Conservation (phyloP, 2,888 invertebrate species). For the Lymantria dispar region DNA sequence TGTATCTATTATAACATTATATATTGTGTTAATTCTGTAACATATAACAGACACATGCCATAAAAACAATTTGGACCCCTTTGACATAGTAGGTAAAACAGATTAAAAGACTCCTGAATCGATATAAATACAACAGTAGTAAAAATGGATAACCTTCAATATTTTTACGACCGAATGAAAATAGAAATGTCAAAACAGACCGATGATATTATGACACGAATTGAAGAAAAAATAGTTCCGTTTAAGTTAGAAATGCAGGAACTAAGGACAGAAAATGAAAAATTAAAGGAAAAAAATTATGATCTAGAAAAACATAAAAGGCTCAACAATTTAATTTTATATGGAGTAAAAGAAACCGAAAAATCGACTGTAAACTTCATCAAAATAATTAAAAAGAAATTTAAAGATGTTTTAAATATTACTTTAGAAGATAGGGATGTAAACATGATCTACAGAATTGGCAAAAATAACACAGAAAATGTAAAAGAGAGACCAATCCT, state of each 20-base stretch:
- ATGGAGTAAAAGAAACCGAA: constrained; percentile 4
- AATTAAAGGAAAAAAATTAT: neutral
- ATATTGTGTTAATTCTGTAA: too few species aligned
- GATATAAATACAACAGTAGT: too few species aligned
- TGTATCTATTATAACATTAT: too few species aligned
- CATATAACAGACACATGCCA: too few species aligned
- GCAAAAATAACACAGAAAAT: constrained; percentile 1
- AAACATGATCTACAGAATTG: constrained; percentile 3
- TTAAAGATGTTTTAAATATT: constrained; percentile 3
- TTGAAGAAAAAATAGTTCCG: constrained; percentile 2
- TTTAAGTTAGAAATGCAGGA: neutral
- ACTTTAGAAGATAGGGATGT: constrained; percentile 1
- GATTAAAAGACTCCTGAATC: too few species aligned
- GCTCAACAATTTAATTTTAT: constrained; percentile 1
- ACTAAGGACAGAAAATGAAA: constrained; percentile 1
- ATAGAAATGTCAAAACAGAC: neutral
- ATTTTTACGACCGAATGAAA: neutral
- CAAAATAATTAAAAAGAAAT: neutral
- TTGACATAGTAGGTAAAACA: too few species aligned
- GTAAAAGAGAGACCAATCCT: constrained; percentile 5
- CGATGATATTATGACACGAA: constrained; percentile 1
- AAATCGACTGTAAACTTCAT: neutral
- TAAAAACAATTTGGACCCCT: too few species aligned
- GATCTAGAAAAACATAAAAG: constrained; percentile 2
- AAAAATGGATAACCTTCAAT: constrained; percentile 1